A percentile compares a stretch with the other conserved stretches of the same genome.
Conservation (phyloP, 2,888 invertebrate species). For the Crocallis elinguaria region DNA sequence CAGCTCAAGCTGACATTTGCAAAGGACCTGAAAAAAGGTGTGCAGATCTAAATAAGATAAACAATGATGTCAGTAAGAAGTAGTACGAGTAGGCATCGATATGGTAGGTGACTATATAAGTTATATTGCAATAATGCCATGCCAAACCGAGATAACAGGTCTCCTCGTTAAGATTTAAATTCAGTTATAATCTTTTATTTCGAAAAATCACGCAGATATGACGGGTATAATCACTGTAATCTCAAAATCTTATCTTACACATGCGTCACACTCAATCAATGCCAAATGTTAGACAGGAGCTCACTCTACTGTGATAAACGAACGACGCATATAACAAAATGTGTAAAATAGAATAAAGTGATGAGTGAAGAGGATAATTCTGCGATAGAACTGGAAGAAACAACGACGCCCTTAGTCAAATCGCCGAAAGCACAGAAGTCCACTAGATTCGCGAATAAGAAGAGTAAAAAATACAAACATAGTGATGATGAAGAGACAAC, state of each 20-base stretch:
- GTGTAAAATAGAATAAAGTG: slow-evolving; percentile 57
- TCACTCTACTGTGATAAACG: slow-evolving; percentile 60
- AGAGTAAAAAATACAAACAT: slow-evolving; percentile 35
- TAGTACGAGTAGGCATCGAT: too few relatives aligned
- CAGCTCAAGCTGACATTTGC: too few relatives aligned
- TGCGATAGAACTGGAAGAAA: slow-evolving; percentile 54
- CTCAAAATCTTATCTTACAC: slow-evolving; percentile 70
- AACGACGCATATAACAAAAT: slow-evolving; percentile 54
- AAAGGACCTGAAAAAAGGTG: not conserved
- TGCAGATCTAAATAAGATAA: not conserved
- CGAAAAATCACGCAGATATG: slow-evolving; percentile 54
- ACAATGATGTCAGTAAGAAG: not conserved
- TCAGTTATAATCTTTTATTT: slow-evolving; percentile 34
- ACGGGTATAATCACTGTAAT: slow-evolving; percentile 64
- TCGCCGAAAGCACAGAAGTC: slow-evolving; percentile 34
- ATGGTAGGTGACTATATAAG: too few relatives aligned
- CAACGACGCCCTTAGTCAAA: slow-evolving; percentile 49
- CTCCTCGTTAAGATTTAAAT: slow-evolving; percentile 26
- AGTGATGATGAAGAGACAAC: slow-evolving; percentile 37
- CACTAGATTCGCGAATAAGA: slow-evolving; percentile 27
- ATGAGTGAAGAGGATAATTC: slow-evolving; percentile 68
- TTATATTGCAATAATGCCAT: slow-evolving; percentile 5
- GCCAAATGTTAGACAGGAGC: slow-evolving; percentile 67
- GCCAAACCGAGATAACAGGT: slow-evolving; percentile 2
- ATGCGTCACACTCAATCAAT: slow-evolving; percentile 80